Evolutionary conservation across 2,888 invertebrate species (phyloP).

Genomic region (Dolichopus griseipennis): DNA sequence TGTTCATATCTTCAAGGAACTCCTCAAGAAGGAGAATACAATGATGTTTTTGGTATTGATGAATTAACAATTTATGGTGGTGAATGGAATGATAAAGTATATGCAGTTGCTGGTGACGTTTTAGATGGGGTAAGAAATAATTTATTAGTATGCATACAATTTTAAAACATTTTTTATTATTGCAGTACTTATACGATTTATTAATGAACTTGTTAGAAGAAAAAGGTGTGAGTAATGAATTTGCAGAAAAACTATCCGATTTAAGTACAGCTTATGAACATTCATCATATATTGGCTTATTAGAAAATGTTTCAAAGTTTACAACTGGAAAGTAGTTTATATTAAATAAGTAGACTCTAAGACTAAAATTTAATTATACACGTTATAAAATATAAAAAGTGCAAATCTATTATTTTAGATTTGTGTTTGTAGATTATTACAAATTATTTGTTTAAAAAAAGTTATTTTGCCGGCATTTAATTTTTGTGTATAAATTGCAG

Average conservation of each 20-base stretch:
- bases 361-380: no score
- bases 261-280: constrained; percentile 92
- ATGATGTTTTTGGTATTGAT: constrained; percentile 86
- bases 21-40: constrained; percentile 62
- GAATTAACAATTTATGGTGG: constrained; percentile 85
- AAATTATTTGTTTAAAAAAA: no score
- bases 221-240: constrained; percentile 88
- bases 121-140: constrained; percentile 76
- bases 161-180: constrained; percentile 36
- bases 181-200: constrained; percentile 83
- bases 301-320: constrained; percentile 76
- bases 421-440: no score
- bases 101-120: constrained; percentile 87
- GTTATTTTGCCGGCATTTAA: no score
- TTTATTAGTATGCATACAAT: no score
- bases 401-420: no score
- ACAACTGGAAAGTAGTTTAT: constrained; percentile 50
- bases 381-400: no score
- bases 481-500: no score
- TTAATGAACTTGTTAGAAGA: constrained; percentile 93
- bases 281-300: constrained; percentile 75
- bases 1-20: constrained; percentile 68
- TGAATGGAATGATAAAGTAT: constrained; percentile 77
- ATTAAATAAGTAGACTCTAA: background rate
- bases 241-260: constrained; percentile 78